phyloP scores from a whole-genome alignment of 2,888 invertebrate species.

The Oligia strigilis region DNA sequence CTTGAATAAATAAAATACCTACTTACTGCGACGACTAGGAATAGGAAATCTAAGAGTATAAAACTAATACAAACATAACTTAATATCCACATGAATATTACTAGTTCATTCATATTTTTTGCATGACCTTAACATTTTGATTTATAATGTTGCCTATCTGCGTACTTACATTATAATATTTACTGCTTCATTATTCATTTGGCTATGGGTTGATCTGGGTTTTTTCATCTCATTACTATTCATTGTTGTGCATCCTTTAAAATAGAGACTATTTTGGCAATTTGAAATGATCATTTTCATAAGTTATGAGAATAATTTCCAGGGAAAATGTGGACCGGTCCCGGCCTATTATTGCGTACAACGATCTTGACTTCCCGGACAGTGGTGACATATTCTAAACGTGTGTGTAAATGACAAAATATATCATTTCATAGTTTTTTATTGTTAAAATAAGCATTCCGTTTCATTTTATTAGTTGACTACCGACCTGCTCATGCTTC shows the following conservation, averaged over 20 bases:
- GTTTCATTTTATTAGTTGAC: slow-evolving; percentile 51
- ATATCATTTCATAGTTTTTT: slow-evolving; percentile 51
- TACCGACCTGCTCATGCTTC: neutral
- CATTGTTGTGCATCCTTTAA: slow-evolving; percentile 54
- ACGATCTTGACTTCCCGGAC: slow-evolving; percentile 97
- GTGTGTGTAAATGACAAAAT: slow-evolving; percentile 62
- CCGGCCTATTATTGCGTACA: slow-evolving; percentile 96
- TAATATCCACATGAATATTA: slow-evolving; percentile 16
- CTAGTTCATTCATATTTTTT: slow-evolving; percentile 66
- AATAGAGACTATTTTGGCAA: slow-evolving; percentile 23
- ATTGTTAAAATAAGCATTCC: slow-evolving; percentile 68
- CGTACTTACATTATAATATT: slow-evolving; percentile 39
- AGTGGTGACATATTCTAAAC: slow-evolving; percentile 93
- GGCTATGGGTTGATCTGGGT: slow-evolving; percentile 27
- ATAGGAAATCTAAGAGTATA: slow-evolving; percentile 2
- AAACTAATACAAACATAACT: neutral
- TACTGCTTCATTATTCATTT: slow-evolving; percentile 56
- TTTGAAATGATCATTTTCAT: slow-evolving; percentile 69
- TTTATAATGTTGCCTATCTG: slow-evolving; percentile 54
- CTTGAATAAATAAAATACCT: slow-evolving; percentile 1
- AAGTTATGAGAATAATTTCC: slow-evolving; percentile 87
- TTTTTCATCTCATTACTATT: slow-evolving; percentile 41
- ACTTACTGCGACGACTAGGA: neutral
- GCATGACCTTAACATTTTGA: slow-evolving; percentile 83
- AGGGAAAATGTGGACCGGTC: slow-evolving; percentile 92